Conservation (phyloP, 2,888 invertebrate species). For the Thymelicus lineola region DNA sequence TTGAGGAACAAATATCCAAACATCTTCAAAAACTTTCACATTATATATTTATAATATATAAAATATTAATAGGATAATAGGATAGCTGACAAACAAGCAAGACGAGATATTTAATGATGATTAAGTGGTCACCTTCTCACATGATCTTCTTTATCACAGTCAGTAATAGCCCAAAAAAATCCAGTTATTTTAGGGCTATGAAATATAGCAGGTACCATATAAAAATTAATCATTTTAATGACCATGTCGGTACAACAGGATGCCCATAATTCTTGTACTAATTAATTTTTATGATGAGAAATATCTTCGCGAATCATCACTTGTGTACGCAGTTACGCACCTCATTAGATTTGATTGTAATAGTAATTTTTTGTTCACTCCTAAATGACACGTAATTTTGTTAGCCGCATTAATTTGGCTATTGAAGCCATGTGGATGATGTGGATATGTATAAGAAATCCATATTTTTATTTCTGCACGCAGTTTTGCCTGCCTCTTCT, state of each 20-base stretch:
- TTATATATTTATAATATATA: no score
- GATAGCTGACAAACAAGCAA: no score
- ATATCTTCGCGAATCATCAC: slow-evolving; percentile 27
- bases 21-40: no score
- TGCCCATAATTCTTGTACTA: slow-evolving; percentile 31
- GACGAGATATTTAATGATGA: no score
- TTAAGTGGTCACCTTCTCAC: no score
- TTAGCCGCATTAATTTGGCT: slow-evolving; percentile 11
- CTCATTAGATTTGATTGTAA: slow-evolving; percentile 37
- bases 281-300: slow-evolving; percentile 37
- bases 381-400: slow-evolving; percentile 35
- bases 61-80: no score
- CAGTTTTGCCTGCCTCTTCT: no score
- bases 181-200: no score
- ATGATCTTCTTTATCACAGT: no score
- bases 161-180: no score
- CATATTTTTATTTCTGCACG: no score
- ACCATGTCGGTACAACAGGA: slow-evolving; percentile 24
- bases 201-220: neutral
- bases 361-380: slow-evolving; percentile 23
- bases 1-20: no score
- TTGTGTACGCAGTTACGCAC: slow-evolving; percentile 33
- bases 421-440: slow-evolving; percentile 20
- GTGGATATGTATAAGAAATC: neutral
- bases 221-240: slow-evolving; percentile 11